These are phyloP conservation scores for Sorex araneus DNA, from an alignment of 2,113 vertebrate species.

Conservation along the genomic window DNA sequence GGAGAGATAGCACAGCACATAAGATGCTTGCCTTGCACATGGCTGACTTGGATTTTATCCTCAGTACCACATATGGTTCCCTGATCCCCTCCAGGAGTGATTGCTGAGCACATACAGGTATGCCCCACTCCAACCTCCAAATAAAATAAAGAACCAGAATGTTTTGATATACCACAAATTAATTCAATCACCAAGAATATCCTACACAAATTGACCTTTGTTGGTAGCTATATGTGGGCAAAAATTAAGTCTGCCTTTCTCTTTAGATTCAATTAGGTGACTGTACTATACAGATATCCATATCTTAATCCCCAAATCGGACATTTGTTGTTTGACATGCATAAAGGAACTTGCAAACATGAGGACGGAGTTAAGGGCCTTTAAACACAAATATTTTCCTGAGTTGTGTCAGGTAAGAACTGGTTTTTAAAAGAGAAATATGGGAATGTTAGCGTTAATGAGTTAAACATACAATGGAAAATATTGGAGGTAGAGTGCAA, in stretches of 20 bases:
- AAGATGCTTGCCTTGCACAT: too few relatives aligned
- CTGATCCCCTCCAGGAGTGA: too few relatives aligned
- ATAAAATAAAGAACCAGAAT: neutral
- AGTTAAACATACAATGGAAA: neutral
- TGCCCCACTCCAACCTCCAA: too few relatives aligned
- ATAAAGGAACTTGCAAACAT: neutral
- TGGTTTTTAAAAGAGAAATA: neutral
- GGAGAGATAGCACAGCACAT: too few relatives aligned
- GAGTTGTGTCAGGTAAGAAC: neutral
- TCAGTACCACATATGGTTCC: too few relatives aligned
- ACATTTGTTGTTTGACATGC: neutral
- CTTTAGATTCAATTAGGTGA: neutral
- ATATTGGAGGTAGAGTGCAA: neutral
- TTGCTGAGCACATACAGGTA: too few relatives aligned
- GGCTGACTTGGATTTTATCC: too few relatives aligned
- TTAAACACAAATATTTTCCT: conserved; percentile 3
- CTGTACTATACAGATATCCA: neutral
- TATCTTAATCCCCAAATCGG: neutral
- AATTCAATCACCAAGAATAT: neutral
- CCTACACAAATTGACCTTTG: neutral
- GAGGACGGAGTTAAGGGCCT: neutral
- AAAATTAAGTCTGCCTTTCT: neutral
- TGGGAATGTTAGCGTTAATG: neutral
- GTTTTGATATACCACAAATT: neutral
- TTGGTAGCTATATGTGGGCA: neutral